Percentiles rank a stretch among this genome's conserved stretches.
phyloP scores from a whole-genome alignment of 2,888 invertebrate species.

The Meghimatium bilineatum region DNA sequence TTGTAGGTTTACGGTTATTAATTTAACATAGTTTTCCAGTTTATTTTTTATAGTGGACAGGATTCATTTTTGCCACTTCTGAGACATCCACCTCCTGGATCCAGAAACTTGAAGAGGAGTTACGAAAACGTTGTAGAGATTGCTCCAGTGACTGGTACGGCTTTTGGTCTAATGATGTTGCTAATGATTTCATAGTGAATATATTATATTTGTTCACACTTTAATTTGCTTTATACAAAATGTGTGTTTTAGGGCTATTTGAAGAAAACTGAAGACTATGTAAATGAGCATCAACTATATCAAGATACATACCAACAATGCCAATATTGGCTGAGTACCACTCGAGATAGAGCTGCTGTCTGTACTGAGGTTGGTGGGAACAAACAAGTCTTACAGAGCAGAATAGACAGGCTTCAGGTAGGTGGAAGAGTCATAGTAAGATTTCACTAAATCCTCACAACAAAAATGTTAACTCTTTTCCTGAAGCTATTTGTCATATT shows the following conservation, averaged over 20 bases:
- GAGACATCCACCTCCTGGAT: too few species aligned
- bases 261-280: constrained; percentile 65
- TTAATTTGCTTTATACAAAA: not conserved
- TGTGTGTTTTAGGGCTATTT: constrained; percentile 58
- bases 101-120: too few species aligned
- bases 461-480: not conserved
- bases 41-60: too few species aligned
- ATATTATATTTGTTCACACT: not conserved
- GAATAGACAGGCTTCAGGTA: constrained; percentile 66
- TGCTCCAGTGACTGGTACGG: too few species aligned
- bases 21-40: too few species aligned
- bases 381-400: constrained; percentile 83
- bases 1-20: too few species aligned
- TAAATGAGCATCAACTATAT: constrained; percentile 72
- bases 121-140: too few species aligned
- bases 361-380: constrained; percentile 92
- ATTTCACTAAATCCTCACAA: not conserved
- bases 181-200: not conserved
- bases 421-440: not conserved
- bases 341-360: constrained; percentile 87
- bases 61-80: too few species aligned
- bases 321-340: constrained; percentile 88
- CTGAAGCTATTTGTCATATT: too few species aligned
- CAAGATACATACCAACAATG: constrained; percentile 82
- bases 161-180: too few species aligned